Base-by-base conservation (phyloP, 2,888 invertebrate species). In the Erynnis tages region DNA sequence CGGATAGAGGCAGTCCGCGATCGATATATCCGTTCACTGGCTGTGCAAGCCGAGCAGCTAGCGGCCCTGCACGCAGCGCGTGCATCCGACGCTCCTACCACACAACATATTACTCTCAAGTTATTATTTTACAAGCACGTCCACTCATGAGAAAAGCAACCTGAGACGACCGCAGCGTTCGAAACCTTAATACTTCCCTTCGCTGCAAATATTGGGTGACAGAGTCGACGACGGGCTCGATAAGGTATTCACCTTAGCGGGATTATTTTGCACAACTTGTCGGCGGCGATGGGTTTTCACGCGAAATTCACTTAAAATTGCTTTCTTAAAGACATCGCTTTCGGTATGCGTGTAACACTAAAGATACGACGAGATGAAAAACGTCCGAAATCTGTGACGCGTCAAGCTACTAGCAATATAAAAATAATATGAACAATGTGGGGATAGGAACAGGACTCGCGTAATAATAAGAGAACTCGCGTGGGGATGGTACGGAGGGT, bases 121-220 rank as follows among this genome's bases (percentile, higher is more conserved):
- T 88, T 88, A 88, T 89, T 84, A 88, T 79, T 87, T 86, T 86
- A 86, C 87, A 85, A 79, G 81, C 82, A 83, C 81, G 84, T 87
- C 84, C 87, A 88, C 86, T 87, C 89, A 88, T 88, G 89, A 88
- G 89, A 89, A 89, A 89, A 86, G 89, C 82, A 88, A 89, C 85
- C 68, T 79, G 89, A 89, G 84, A 87, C 86, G 88, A 89, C 89
- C 89, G 83, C 88, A 89, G 75, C 77, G 84, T 75, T 82, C 85
- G 88, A 89, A 88, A 88, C 89, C 89, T 87, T 87, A 89, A 82
- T 88, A 88, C 88, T 87, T 87, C 88, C 88, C 87, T 88, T 86
- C 84, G 80, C 74, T 86, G 81, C 82, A 82, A 82, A 89, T 88
- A 88, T 89, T 82, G 79, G 77, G 85, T 89, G 86, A 87, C 89